Percentiles rank a stretch among this genome's conserved stretches.
phyloP scores from a whole-genome alignment of 2,113 vertebrate species.

The Plotosus lineatus region DNA sequence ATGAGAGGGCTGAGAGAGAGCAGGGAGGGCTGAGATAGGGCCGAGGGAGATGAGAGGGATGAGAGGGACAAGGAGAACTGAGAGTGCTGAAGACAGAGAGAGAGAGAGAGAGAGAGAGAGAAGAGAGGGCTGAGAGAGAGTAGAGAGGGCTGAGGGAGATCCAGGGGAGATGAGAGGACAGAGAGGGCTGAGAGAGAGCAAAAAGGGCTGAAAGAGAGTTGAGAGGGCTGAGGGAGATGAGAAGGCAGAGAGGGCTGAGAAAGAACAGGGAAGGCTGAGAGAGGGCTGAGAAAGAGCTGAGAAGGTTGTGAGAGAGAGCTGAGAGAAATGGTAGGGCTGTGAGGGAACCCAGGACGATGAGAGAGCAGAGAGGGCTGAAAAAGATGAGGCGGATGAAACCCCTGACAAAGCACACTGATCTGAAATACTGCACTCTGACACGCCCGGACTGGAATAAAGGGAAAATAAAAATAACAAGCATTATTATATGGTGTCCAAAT shows the following conservation, averaged over 20 bases:
- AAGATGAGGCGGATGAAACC: conserved; percentile 23
- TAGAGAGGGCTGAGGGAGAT: background rate
- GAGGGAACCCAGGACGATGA: too few relatives aligned
- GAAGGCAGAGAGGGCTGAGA: background rate
- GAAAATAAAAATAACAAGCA: too few relatives aligned
- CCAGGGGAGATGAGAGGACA: background rate
- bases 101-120: background rate
- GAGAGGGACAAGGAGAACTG: background rate
- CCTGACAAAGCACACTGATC: conserved; percentile 8
- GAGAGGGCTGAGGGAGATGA: background rate
- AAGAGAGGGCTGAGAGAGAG: background rate
- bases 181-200: background rate
- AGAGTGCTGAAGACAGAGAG: background rate
- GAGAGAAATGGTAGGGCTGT: too few relatives aligned
- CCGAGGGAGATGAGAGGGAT: background rate
- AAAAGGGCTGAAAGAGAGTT: background rate
- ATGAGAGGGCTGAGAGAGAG: too few relatives aligned
- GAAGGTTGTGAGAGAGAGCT: too few relatives aligned
- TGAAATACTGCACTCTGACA: background rate
- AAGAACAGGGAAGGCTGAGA: too few relatives aligned
- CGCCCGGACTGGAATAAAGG: conserved; percentile 3
- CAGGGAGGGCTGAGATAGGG: too few relatives aligned
- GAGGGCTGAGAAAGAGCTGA: background rate
- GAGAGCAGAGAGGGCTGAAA: too few relatives aligned
- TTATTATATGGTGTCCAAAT: background rate